Evolutionary conservation across 2,797 vertebrate species (phyloP).

Genomic region (Hephaestus fuliginosus): DNA sequence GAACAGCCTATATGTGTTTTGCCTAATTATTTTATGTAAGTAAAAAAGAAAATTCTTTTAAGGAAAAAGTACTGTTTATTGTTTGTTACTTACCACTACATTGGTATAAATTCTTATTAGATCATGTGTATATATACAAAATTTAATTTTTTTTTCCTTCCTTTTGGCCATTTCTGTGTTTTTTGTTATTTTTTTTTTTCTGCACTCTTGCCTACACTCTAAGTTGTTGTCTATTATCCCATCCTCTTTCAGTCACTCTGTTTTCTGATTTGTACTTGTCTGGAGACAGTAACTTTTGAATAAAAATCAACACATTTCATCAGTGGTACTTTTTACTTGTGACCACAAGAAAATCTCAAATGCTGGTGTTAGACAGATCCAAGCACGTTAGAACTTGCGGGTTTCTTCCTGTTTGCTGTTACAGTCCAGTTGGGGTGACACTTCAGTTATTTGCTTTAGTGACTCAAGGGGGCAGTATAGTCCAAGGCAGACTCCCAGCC

Average conservation of each 20-base stretch:
- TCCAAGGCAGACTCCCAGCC: background rate
- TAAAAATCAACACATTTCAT: constrained; percentile 99
- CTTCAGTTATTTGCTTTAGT: background rate
- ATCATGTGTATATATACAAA: constrained; percentile 92
- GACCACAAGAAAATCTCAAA: constrained; percentile 15
- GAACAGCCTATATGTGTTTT: constrained; percentile 86
- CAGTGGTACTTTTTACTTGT: constrained; percentile 75
- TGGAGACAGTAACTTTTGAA: constrained; percentile 99
- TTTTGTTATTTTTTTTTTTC: constrained; percentile 60
- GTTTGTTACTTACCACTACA: constrained; percentile 98
- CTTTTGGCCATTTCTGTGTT: constrained; percentile 81
- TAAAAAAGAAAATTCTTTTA: constrained; percentile 84
- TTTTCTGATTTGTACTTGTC: constrained; percentile 99
- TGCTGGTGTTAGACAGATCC: background rate
- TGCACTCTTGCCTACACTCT: constrained; percentile 86
- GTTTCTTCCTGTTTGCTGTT: background rate
- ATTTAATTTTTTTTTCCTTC: constrained; percentile 78
- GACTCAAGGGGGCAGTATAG: constrained; percentile 73
- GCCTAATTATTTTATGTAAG: constrained; percentile 89
- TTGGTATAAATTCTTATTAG: constrained; percentile 99
- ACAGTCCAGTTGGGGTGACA: background rate
- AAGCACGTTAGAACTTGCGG: background rate
- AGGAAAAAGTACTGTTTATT: constrained; percentile 95
- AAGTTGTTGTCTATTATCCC: constrained; percentile 95
- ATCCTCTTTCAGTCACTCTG: constrained; percentile 99